Evolutionary conservation across 2,888 invertebrate species (phyloP).

Genomic region (Tethea ocularis): DNA sequence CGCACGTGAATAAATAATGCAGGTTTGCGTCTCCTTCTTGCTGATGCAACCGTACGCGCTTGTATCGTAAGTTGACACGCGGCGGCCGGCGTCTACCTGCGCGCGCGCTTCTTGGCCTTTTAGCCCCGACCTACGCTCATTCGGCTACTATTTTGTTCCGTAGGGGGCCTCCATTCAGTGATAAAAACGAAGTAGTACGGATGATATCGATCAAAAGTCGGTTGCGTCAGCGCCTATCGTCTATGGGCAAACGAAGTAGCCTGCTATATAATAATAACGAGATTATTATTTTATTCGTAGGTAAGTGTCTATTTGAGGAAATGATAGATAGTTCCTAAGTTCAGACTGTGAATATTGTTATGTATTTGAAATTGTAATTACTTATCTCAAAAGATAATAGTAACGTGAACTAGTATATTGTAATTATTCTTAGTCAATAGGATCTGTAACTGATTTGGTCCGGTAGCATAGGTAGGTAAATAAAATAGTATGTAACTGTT

Average conservation of each 20-base stretch:
- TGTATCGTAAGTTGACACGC: slow-evolving; percentile 24
- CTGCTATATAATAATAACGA: no score
- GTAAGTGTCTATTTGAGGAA: no score
- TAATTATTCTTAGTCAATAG: neutral
- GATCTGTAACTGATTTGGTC: neutral
- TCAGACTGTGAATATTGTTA: neutral
- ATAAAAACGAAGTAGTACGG: neutral
- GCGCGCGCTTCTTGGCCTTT: neutral
- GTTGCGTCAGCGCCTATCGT: neutral
- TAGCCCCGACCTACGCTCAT: neutral
- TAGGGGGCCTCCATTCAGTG: neutral
- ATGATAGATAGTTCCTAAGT: neutral
- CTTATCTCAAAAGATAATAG: neutral
- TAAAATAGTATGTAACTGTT: neutral
- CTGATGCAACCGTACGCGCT: slow-evolving; percentile 38
- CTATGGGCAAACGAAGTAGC: no score
- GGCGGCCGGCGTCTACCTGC: neutral
- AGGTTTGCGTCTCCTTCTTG: slow-evolving; percentile 14
- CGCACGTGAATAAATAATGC: neutral
- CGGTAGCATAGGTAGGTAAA: neutral
- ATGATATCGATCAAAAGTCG: neutral
- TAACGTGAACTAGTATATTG: neutral
- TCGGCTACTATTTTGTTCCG: neutral
- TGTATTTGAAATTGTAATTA: no score
- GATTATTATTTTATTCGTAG: no score